Percentiles rank a stretch among this genome's conserved stretches.
phyloP scores from a whole-genome alignment of 2,888 invertebrate species.

The Lasioglossum lativentre region DNA sequence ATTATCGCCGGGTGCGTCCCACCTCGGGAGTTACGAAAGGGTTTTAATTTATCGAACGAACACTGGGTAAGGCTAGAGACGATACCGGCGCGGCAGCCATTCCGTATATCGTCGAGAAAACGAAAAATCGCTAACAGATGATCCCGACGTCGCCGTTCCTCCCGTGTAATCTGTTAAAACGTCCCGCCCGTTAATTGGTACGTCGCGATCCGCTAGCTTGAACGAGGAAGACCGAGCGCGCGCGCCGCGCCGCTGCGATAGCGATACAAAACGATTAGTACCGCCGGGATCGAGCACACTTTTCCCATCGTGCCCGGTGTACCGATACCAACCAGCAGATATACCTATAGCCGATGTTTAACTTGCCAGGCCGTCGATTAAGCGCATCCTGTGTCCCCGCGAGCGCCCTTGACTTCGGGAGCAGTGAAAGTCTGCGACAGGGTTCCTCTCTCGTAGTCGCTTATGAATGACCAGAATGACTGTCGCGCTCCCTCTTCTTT shows the following conservation, averaged over 20 bases:
- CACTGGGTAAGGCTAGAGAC: not conserved
- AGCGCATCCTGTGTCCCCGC: slow-evolving; percentile 47
- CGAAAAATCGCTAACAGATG: slow-evolving; percentile 55
- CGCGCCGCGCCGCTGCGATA: slow-evolving; percentile 40
- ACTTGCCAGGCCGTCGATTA: slow-evolving; percentile 45
- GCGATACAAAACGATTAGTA: slow-evolving; percentile 62
- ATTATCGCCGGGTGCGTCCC: slow-evolving; percentile 34
- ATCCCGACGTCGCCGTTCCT: slow-evolving; percentile 31
- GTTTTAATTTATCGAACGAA: slow-evolving; percentile 50
- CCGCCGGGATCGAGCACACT: slow-evolving; percentile 37
- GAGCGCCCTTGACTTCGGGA: slow-evolving; percentile 59
- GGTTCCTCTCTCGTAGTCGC: slow-evolving; percentile 46
- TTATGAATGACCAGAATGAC: slow-evolving; percentile 59
- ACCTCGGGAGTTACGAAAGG: slow-evolving; percentile 36
- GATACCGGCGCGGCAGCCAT: slow-evolving; percentile 20
- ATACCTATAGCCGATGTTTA: slow-evolving; percentile 52
- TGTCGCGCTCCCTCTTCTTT: not conserved
- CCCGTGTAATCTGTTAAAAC: slow-evolving; percentile 52
- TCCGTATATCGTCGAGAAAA: not conserved
- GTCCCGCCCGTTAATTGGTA: slow-evolving; percentile 61
- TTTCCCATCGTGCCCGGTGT: slow-evolving; percentile 49
- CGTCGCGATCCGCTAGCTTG: slow-evolving; percentile 41
- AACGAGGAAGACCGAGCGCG: slow-evolving; percentile 23
- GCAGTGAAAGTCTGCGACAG: slow-evolving; percentile 68
- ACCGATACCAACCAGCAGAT: slow-evolving; percentile 45